Evolutionary conservation across 2,797 vertebrate genomes (phyloP).

Genomic region (Anabas testudineus): DNA sequence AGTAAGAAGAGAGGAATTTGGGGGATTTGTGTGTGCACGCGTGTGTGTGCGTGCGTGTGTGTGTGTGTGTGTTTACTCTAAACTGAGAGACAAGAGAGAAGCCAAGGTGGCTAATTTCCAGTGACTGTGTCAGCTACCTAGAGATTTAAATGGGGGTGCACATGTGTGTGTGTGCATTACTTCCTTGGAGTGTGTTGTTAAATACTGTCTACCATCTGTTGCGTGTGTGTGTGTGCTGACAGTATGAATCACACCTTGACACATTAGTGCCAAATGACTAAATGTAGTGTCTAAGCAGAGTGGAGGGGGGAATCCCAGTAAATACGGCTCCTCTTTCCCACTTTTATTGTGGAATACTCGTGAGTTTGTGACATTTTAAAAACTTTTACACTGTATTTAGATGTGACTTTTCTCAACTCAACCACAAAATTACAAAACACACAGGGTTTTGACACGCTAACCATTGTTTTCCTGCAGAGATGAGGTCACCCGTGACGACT

Average conservation of each 20-base stretch:
- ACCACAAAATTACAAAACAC: neutral
- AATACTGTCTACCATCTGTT: conserved; percentile 50
- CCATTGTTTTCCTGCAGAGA: neutral
- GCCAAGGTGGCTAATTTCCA: conserved; percentile 40
- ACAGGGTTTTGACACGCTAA: neutral
- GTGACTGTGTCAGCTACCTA: conserved; percentile 54
- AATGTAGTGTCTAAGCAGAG: conserved; percentile 3
- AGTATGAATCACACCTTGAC: conserved; percentile 62
- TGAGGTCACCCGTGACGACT: conserved; percentile 32
- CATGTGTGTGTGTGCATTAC: conserved; percentile 12
- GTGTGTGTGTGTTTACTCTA: conserved; percentile 36
- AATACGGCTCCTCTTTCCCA: neutral
- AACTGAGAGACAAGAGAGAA: conserved; percentile 28
- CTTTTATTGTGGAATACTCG: neutral
- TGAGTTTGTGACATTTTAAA: neutral
- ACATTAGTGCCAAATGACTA: too few species aligned
- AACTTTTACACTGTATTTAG: neutral
- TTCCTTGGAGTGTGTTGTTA: conserved; percentile 47
- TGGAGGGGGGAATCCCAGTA: conserved; percentile 39
- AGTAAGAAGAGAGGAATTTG: conserved; percentile 55
- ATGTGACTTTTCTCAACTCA: neutral
- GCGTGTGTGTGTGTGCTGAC: conserved; percentile 31
- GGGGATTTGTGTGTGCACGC: conserved; percentile 3
- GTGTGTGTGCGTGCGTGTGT: conserved; percentile 19
- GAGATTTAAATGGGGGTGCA: conserved; percentile 25